phyloP scores from a whole-genome alignment of 2,797 vertebrate species.

The Cetoscarus ocellatus region DNA sequence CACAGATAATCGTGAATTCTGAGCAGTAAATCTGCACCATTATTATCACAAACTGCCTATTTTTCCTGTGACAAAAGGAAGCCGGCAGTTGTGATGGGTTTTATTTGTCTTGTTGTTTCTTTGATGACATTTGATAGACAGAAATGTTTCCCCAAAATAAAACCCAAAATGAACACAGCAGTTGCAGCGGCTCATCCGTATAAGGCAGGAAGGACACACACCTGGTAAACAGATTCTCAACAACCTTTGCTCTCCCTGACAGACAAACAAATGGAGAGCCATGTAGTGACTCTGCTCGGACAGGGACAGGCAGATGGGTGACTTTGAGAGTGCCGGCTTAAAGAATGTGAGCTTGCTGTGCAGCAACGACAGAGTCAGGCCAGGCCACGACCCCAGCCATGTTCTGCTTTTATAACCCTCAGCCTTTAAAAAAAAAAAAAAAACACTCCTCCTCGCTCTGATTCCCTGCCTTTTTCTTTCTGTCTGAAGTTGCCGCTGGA shows the following conservation, averaged over 20 bases:
- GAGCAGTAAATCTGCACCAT: not conserved
- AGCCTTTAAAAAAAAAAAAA: constrained; percentile 32
- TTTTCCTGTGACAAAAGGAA: not conserved
- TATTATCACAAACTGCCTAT: not conserved
- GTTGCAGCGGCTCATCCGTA: not conserved
- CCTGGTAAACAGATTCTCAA: constrained; percentile 38
- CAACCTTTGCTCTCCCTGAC: constrained; percentile 29
- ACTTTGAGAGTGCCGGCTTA: constrained; percentile 40
- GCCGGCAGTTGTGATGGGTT: not conserved
- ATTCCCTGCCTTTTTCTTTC: constrained; percentile 21
- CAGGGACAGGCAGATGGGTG: constrained; percentile 27
- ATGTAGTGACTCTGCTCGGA: constrained; percentile 19
- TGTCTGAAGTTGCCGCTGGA: constrained; percentile 28
- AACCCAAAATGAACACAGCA: not conserved
- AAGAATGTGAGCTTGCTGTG: constrained; percentile 65
- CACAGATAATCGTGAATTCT: not conserved
- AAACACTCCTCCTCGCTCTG: not conserved
- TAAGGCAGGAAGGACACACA: constrained; percentile 15
- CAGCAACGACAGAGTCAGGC: constrained; percentile 54
- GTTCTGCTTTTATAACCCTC: constrained; percentile 74
- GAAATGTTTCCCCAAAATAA: not conserved
- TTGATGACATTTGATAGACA: not conserved
- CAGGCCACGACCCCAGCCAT: constrained; percentile 59
- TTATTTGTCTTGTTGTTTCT: not conserved
- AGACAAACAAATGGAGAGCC: constrained; percentile 39